These are phyloP conservation scores for Eurytoma californica DNA, from an alignment of 2,888 invertebrate species.

Conservation along the genomic window DNA sequence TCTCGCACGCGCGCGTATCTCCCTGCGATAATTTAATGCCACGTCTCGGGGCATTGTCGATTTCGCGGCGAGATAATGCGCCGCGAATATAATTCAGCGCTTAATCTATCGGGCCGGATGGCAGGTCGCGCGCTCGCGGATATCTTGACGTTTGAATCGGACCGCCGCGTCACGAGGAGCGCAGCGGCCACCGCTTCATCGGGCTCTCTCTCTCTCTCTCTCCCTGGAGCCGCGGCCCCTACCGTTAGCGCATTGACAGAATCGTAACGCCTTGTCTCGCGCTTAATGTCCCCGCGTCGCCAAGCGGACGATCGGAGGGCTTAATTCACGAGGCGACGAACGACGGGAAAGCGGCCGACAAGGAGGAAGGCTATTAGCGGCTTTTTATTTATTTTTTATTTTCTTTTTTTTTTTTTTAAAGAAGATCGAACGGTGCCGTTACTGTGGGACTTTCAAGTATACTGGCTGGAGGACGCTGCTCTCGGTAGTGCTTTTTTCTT, in stretches of 20 bases:
- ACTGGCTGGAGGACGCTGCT: too few species aligned
- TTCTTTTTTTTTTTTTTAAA: too few species aligned
- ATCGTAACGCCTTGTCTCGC: constrained; percentile 59
- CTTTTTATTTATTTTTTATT: neutral
- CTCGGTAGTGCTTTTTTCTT: too few species aligned
- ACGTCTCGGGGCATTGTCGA: constrained; percentile 62
- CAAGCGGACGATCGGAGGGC: constrained; percentile 20
- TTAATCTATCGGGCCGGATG: constrained; percentile 65
- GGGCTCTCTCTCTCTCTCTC: neutral
- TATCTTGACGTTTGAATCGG: constrained; percentile 71
- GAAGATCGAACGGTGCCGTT: too few species aligned
- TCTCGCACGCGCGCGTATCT: neutral
- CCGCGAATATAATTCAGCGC: constrained; percentile 68
- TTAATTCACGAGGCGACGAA: constrained; percentile 19
- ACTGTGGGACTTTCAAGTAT: too few species aligned
- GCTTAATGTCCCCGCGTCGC: constrained; percentile 21
- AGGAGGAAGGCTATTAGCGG: constrained; percentile 23
- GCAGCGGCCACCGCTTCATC: neutral
- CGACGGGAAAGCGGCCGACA: neutral
- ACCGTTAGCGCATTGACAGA: constrained; percentile 65
- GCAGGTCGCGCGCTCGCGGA: constrained; percentile 56
- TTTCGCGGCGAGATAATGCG: constrained; percentile 66
- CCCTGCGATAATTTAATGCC: constrained; percentile 66
- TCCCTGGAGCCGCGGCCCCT: constrained; percentile 19
- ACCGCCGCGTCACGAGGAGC: constrained; percentile 29